Evolutionary conservation across 2,888 invertebrate genomes (phyloP).

Genomic region (Heteromyza rotundicornis): DNA sequence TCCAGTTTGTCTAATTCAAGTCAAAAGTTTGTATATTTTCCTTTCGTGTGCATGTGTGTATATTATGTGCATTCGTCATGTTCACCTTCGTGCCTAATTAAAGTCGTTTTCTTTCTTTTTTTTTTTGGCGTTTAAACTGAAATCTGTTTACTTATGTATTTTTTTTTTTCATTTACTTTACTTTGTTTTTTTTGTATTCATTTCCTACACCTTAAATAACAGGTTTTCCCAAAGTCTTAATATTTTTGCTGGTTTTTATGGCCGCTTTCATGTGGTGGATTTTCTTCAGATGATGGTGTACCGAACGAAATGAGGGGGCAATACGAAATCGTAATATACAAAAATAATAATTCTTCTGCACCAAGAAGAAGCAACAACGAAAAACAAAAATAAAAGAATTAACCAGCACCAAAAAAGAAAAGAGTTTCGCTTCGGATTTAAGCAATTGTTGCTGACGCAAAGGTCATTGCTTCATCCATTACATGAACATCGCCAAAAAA

Average conservation of each 20-base stretch:
- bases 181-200: not conserved
- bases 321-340: not conserved
- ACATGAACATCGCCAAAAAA: slow-evolving; percentile 38
- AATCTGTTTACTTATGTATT: not conserved
- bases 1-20: too few species aligned
- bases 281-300: too few species aligned
- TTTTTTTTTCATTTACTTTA: not conserved
- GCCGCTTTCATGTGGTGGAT: not conserved
- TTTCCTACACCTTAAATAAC: slow-evolving; percentile 5
- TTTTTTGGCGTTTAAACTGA: too few species aligned
- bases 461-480: slow-evolving; percentile 50
- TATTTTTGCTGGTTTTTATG: not conserved
- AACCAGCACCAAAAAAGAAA: not conserved
- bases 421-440: slow-evolving; percentile 12
- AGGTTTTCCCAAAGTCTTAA: not conserved
- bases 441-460: slow-evolving; percentile 36
- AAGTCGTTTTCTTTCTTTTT: not conserved
- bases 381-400: not conserved
- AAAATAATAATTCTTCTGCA: not conserved
- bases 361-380: not conserved
- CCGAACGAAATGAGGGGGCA: too few species aligned
- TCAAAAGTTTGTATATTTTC: too few species aligned
- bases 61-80: too few species aligned
- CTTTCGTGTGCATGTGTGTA: too few species aligned
- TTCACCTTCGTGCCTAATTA: not conserved